Evolutionary conservation across 1,140 invertebrate species (phyloP), one percentile per base, ranked within the genome.

Genomic region (Atta cephalotes): DNA sequence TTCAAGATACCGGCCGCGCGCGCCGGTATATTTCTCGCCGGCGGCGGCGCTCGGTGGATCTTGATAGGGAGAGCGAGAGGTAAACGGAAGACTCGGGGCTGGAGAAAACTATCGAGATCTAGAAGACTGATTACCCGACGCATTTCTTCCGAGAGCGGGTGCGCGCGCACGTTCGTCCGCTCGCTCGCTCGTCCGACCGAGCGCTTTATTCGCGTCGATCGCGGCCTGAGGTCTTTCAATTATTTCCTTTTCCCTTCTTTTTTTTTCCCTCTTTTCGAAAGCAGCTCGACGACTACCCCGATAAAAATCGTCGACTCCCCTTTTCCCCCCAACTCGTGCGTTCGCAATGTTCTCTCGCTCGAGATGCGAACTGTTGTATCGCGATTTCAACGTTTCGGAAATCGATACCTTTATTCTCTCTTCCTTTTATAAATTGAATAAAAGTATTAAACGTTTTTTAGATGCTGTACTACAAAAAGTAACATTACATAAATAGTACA

Each of bases 61-160:
- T 84, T 74, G 80, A 84, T 84, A 84, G 70, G 66, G 80, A 14
- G 58, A 76, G 39, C 70, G 80, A 76, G 70, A 74, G 80, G 66
- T 72, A 72, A 82, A 74, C 80, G 80, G 70, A 84, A 84, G 80
- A 84, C 80, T 82, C 68, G 60, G 45, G 21, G 35, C 68, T 18
- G 68, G 80, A 82, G 80, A 84, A 84, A 84, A 84, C 80, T 84
- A 84, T 84, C 80, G 80, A 84, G 80, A 84, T 84, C 80, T 84
- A 84, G 70, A 84, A 84, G 80, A 84, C 80, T 84, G 80, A 84
- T 84, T 84, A 76, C 18, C 80, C 70, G 58, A 84, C 80, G 80
- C 80, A 84, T 84, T 84, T 84, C 80, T 84, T 84, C 70, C 80
- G 56, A 82, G 68, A 60, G 56, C 68, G 35, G 6, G 7, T 39